Base-by-base conservation (phyloP, 2,797 vertebrate genomes). In the Epinephelus awoara region DNA sequence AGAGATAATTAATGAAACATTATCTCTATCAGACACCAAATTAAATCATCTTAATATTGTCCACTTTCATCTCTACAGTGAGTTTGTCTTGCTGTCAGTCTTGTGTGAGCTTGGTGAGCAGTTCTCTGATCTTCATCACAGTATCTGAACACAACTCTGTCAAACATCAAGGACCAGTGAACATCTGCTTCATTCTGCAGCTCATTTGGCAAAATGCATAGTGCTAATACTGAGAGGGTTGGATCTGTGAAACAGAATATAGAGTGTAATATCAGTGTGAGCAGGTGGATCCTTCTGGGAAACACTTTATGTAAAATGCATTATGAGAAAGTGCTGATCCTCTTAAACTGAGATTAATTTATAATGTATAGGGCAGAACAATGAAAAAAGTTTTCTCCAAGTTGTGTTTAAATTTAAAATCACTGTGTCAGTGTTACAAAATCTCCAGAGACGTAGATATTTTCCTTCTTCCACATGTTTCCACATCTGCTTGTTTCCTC, bases 121-220 rank as follows among this genome's bases (percentile, higher is more conserved):
- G 46, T 29, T 64, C 23, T 42, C 27, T 23, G n/a, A 72, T 52
- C 58, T 52, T 27, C 47, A 29, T 50, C 64, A 23, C 47, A 25
- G 9, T 5, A 15, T 44, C 27, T 23, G 21, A 73, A 58, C 46
- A 52, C 51, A 17, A 9, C 29, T 71, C 5, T 66, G 51, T 51
- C 15, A 42, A 42, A 62, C 34, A 70, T 54, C n/a, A 40, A 66
- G 47, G 13, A 67, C 21, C 61, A 19, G 8, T 27, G 23, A 56
- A 62, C 44, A 50, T 63, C 25, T 67, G 52, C 56, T 56, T 76
- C 70, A 50, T 54, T 59, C 27, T 58, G 58, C 11, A 4, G 58
- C 29, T 67, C 49, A 38, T 42, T 44, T 38, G 38, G 23, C 51
- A 44, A 7, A 5, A 38, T 7, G 4, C 38, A 38, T 5, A 38